Evolutionary conservation across 2,888 invertebrate species (phyloP).

Genomic region (Tachina grossa): DNA sequence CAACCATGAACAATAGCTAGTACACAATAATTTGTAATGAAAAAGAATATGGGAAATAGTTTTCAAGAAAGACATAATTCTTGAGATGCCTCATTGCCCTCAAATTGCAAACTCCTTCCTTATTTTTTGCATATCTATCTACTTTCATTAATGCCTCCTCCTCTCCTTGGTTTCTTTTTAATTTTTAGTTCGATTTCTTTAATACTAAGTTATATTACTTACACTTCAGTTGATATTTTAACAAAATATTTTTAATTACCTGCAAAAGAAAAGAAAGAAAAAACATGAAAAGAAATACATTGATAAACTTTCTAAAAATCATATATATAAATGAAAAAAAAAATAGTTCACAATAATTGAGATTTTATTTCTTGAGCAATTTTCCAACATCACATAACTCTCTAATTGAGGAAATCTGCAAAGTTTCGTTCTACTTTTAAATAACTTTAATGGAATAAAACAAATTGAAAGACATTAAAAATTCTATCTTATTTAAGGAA

Average conservation of each 20-base stretch:
- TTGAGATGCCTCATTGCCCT: no score
- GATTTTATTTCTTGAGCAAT: not conserved
- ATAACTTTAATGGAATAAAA: slow-evolving; percentile 38
- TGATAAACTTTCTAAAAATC: not conserved
- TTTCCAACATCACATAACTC: not conserved
- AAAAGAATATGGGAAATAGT: no score
- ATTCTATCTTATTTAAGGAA: slow-evolving; percentile 30
- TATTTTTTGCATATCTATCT: no score
- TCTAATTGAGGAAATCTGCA: slow-evolving; percentile 3
- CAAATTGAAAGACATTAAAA: slow-evolving; percentile 45
- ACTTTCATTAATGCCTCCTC: no score
- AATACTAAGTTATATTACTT: not conserved
- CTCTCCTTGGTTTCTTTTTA: no score
- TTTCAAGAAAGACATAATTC: no score
- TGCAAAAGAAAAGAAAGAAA: not conserved
- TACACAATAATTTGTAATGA: no score
- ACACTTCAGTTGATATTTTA: not conserved
- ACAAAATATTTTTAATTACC: slow-evolving; percentile 2
- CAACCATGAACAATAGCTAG: no score
- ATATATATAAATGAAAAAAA: not conserved
- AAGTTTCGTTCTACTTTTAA: slow-evolving; percentile 2
- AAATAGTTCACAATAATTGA: not conserved
- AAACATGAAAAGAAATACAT: not conserved
- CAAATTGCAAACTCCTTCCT: no score
- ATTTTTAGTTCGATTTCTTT: no score